Base-by-base conservation (phyloP, 2,797 vertebrate genomes). In the Anniella stebbinsi region DNA sequence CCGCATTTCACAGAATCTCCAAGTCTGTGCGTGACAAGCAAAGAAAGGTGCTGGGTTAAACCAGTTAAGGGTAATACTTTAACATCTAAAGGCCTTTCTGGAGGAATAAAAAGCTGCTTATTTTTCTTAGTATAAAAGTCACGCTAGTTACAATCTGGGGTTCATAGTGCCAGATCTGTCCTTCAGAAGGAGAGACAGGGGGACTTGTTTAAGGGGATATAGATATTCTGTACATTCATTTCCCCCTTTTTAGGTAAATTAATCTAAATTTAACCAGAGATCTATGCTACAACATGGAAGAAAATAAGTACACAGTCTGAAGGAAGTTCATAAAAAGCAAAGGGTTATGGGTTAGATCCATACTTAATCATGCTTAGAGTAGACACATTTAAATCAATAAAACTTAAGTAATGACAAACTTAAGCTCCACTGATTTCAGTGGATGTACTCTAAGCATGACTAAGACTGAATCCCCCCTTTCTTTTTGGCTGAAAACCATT, bases 1-100 rank as follows among this genome's bases (percentile, higher is more conserved):
- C 95, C 94, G 93, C 94, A 95, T 95, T 95, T 94, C 94, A 92
- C 93, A 95, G 93, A 94, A 95, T 96, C 96, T 95, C 95, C 94
- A 93, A 95, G 95, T 95, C 96, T 96, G 95, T 97, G 97, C 95
- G 95, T 97, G 97, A 97, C 96, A 97, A 96, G 96, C 86, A 94
- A 96, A 96, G 90, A 95, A 96, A 90, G 84, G 94, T 92, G 94
- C 96, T 94, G 95, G 93, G 86, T 95, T 96, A 96, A 96, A 96
- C 72, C 92, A 95, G 95, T 95, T 96, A 95, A 95, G 94, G 94
- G 95, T 45, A 91, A 95, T 94, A 94, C 88, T 93, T 94, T 90
- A 95, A 94, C 88, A 96, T 93, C 94, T 89, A 93, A 70, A 87
- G 73, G 80, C 63, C 41, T 87, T 89, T 84, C 54, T 54, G 75